Evolutionary conservation across 2,113 vertebrate species (phyloP).

Genomic region (Cathartes aura): DNA sequence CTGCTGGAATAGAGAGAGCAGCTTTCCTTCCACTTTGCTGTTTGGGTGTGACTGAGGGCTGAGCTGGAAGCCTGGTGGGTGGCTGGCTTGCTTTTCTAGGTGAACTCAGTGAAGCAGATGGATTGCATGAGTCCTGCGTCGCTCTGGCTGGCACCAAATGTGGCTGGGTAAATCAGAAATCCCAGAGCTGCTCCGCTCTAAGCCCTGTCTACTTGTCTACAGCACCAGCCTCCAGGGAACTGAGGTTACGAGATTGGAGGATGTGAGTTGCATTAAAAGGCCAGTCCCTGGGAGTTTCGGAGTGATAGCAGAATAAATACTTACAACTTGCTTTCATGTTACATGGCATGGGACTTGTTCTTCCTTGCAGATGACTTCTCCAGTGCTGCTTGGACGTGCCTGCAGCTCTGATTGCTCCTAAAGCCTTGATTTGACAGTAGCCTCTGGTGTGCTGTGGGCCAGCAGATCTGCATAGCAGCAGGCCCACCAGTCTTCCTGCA

Average conservation of each 20-base stretch:
- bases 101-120: not conserved
- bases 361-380: constrained; percentile 3
- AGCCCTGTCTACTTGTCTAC: not conserved
- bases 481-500: not conserved
- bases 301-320: not conserved
- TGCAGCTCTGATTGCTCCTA: not conserved
- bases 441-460: not conserved
- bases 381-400: not conserved
- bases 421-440: constrained; percentile 19
- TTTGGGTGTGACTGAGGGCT: not conserved
- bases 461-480: not conserved
- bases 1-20: not conserved
- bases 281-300: not conserved
- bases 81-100: not conserved
- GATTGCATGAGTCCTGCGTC: not conserved
- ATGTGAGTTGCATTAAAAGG: not conserved
- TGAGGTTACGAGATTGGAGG: not conserved
- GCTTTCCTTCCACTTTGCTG: not conserved
- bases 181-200: not conserved
- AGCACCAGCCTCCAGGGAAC: not conserved
- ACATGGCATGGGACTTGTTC: not conserved
- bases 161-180: not conserved
- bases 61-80: not conserved
- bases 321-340: not conserved
- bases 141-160: not conserved